A percentile compares a stretch with the other conserved stretches of the same genome.
These are phyloP conservation scores for Notodonta ziczac DNA, from an alignment of 2,888 invertebrate species.

Conservation along the genomic window DNA sequence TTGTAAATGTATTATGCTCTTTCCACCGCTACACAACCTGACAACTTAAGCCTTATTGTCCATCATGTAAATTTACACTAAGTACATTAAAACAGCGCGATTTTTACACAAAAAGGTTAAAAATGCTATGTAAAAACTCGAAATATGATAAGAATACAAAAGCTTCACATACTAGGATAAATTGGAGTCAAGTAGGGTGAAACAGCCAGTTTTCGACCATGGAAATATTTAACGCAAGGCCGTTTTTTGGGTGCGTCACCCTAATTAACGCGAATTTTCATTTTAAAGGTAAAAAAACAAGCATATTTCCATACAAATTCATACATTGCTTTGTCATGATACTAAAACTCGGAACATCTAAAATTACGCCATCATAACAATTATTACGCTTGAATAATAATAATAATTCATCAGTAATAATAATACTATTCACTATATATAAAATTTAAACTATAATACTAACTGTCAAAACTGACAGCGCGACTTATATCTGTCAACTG, in stretches of 20 bases:
- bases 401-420: conserved; percentile 55
- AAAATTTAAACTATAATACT: conserved; percentile 45
- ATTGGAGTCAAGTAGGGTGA: conserved; percentile 32
- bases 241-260: conserved; percentile 8
- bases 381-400: conserved; percentile 63
- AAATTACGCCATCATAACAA: conserved; percentile 80
- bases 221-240: not conserved
- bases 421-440: conserved; percentile 34
- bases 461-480: conserved; percentile 57
- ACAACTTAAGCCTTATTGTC: conserved; percentile 14
- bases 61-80: conserved; percentile 43
- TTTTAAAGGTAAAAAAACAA: conserved; percentile 60
- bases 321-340: conserved; percentile 80
- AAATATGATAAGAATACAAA: conserved; percentile 55
- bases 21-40: not conserved
- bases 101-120: conserved; percentile 41
- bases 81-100: conserved; percentile 45
- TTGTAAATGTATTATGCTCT: not conserved
- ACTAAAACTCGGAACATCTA: conserved; percentile 76
- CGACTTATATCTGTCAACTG: conserved; percentile 44
- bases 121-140: conserved; percentile 52
- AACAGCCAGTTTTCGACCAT: conserved; percentile 23
- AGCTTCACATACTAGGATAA: conserved; percentile 65
- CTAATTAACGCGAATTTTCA: conserved; percentile 67
- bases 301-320: conserved; percentile 63